These are phyloP conservation scores for Lordiphosa andalusiaca DNA, from an alignment of 2,888 invertebrate species.

Conservation along the genomic window DNA sequence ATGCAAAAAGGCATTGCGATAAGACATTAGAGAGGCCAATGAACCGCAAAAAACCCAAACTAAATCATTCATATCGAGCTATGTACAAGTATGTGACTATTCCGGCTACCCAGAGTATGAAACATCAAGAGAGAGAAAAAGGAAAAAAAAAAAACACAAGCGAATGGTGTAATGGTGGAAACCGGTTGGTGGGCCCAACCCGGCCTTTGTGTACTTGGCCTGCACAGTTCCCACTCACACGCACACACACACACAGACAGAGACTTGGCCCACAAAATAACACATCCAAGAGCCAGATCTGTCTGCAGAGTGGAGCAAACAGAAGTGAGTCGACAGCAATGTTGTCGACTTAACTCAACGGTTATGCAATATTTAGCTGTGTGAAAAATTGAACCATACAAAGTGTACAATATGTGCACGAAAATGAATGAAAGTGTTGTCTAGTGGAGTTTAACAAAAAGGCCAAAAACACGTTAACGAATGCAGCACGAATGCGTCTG, in stretches of 20 bases:
- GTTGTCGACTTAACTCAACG: constrained; percentile 19
- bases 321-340: constrained; percentile 61
- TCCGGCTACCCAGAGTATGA: constrained; percentile 10
- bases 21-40: constrained; percentile 57
- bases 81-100: constrained; percentile 11
- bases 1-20: constrained; percentile 61
- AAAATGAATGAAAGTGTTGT: no score
- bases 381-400: constrained; percentile 23
- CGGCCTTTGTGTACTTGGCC: constrained; percentile 44
- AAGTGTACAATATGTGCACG: neutral
- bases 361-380: constrained; percentile 30
- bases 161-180: constrained; percentile 55
- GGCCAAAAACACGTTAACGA: no score
- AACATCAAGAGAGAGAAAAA: neutral
- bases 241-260: constrained; percentile 51
- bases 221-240: constrained; percentile 10
- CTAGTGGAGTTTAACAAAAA: no score
- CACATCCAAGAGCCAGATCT: constrained; percentile 40
- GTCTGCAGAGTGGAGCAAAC: constrained; percentile 30
- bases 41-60: constrained; percentile 53
- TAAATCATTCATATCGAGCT: constrained; percentile 60
- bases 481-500: no score
- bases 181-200: constrained; percentile 49
- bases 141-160: constrained; percentile 19
- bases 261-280: constrained; percentile 58